Evolutionary conservation across 2,113 vertebrate species (phyloP).

Genomic region (Kryptolebias marmoratus): DNA sequence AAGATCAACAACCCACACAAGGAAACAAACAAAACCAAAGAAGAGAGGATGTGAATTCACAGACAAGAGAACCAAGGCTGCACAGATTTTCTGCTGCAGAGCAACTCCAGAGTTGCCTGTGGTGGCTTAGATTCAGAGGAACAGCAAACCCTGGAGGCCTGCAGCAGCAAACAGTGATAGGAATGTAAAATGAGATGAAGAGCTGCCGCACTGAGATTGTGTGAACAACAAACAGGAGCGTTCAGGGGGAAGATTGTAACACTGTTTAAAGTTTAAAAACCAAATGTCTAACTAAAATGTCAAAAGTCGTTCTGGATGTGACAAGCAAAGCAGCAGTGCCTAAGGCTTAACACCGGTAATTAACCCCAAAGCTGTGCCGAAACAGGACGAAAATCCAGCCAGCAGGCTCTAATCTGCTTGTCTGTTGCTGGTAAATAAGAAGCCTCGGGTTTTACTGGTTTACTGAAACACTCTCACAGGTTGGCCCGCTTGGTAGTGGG

Average conservation of each 20-base stretch:
- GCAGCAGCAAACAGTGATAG: conserved; percentile 51
- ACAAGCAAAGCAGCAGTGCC: conserved; percentile 21
- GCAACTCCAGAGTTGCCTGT: conserved; percentile 47
- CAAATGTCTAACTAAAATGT: conserved; percentile 12
- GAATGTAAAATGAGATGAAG: conserved; percentile 72
- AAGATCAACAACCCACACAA: conserved; percentile 39
- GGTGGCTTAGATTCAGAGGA: conserved; percentile 59
- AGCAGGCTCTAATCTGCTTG: conserved; percentile 71
- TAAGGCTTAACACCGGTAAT: conserved; percentile 41
- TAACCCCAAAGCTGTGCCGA: conserved; percentile 58
- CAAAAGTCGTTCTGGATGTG: conserved; percentile 29
- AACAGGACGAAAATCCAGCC: conserved; percentile 59
- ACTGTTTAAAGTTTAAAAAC: conserved; percentile 24
- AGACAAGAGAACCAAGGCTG: conserved; percentile 37
- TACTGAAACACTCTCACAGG: conserved; percentile 73
- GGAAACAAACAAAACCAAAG: conserved; percentile 9
- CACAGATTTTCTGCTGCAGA: conserved; percentile 46
- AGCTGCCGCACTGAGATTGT: conserved; percentile 57
- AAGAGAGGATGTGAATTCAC: conserved; percentile 31
- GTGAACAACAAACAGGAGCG: conserved; percentile 60
- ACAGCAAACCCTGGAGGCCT: conserved; percentile 62
- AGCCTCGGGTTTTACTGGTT: conserved; percentile 65
- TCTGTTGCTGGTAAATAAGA: conserved; percentile 75
- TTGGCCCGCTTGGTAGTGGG: conserved; percentile 69
- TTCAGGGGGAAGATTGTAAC: conserved; percentile 15